These are phyloP conservation scores for Diceros bicornis DNA, from an alignment of 2,797 vertebrate species.

Conservation along the genomic window DNA sequence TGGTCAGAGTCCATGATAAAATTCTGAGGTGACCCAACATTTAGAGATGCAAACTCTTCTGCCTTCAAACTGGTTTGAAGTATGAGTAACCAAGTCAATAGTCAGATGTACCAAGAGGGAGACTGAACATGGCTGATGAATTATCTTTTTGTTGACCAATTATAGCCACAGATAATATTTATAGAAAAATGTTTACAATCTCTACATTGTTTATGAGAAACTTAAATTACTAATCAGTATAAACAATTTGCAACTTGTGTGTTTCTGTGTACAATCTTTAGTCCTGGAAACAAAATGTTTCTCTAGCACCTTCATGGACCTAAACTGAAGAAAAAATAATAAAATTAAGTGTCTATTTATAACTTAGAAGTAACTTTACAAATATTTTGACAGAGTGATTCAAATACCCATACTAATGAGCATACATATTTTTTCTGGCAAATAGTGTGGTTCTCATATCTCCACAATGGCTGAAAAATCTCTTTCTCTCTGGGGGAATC, in stretches of 20 bases:
- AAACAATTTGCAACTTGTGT: not conserved
- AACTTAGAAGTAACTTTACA: constrained; percentile 56
- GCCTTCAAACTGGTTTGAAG: not conserved
- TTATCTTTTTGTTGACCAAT: not conserved
- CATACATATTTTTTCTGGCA: not conserved
- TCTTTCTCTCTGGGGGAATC: not conserved
- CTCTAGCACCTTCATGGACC: not conserved
- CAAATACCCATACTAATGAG: constrained; percentile 36
- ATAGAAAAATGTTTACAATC: constrained; percentile 14
- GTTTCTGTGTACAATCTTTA: not conserved
- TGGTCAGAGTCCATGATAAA: not conserved
- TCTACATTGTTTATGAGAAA: not conserved
- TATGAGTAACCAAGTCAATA: not conserved
- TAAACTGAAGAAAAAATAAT: constrained; percentile 6
- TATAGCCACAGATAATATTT: not conserved
- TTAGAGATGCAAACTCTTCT: not conserved
- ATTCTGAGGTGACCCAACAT: not conserved
- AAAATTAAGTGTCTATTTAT: constrained; percentile 56
- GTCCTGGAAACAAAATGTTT: not conserved
- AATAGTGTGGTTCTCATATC: not conserved
- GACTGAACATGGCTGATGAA: not conserved
- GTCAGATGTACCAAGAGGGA: not conserved
- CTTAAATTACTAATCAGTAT: not conserved
- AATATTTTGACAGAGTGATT: constrained; percentile 64
- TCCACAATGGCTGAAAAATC: not conserved